Evolutionary conservation across 2,888 invertebrate species (phyloP).

Genomic region (Mimumesa dahlbomi): DNA sequence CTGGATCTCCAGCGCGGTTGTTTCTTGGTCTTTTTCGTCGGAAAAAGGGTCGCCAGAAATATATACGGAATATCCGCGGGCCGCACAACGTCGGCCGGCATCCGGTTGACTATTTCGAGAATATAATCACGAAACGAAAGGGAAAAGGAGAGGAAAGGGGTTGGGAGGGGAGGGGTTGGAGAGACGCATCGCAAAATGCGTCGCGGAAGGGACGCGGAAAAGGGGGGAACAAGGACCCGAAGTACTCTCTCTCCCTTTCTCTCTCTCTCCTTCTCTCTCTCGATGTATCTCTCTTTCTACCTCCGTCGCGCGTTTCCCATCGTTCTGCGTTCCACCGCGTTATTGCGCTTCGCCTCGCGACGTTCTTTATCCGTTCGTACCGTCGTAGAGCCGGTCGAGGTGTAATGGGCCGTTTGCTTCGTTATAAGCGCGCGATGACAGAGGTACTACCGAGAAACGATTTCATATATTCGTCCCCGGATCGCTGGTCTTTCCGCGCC

Average conservation of each 20-base stretch:
- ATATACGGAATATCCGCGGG: conserved; percentile 69
- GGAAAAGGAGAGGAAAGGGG: neutral
- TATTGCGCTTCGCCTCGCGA: conserved; percentile 52
- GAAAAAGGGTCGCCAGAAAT: conserved; percentile 72
- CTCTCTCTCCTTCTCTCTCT: conserved; percentile 28
- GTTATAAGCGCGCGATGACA: too few species aligned
- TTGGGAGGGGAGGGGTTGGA: too few species aligned
- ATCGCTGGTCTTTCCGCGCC: too few species aligned
- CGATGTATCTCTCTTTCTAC: too few species aligned
- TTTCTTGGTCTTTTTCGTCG: conserved; percentile 44
- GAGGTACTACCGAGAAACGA: too few species aligned
- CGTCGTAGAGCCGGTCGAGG: too few species aligned
- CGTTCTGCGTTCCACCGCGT: conserved; percentile 58
- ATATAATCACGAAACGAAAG: too few species aligned
- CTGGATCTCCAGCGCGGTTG: conserved; percentile 7
- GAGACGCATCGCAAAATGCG: conserved; percentile 36
- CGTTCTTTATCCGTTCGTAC: too few species aligned
- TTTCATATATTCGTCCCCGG: too few species aligned
- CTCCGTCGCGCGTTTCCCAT: conserved; percentile 56
- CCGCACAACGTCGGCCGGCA: conserved; percentile 68
- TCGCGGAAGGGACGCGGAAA: conserved; percentile 55
- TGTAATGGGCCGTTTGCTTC: too few species aligned
- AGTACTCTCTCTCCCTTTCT: neutral
- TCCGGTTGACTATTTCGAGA: conserved; percentile 79
- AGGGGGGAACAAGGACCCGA: conserved; percentile 36